These are phyloP conservation scores for Adelosebastes latens DNA, from an alignment of 2,797 vertebrate genomes.

Conservation along the genomic window DNA sequence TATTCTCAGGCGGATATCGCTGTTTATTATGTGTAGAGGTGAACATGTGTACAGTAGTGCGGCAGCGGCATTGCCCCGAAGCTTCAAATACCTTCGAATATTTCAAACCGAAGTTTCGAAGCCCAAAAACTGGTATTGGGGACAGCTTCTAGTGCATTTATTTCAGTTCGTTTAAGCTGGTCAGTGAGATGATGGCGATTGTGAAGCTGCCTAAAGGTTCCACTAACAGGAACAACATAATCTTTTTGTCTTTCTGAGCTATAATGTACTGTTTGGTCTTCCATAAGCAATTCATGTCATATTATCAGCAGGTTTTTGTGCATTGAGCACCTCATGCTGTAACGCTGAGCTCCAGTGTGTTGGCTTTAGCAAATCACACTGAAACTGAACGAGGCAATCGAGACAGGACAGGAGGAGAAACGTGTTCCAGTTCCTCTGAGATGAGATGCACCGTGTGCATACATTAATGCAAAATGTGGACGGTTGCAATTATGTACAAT, in stretches of 20 bases:
- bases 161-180: not conserved
- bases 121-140: no score
- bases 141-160: no score
- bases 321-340: not conserved
- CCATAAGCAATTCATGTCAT: not conserved
- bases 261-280: not conserved
- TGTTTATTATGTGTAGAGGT: no score
- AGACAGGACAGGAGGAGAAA: not conserved
- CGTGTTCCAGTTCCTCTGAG: not conserved
- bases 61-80: no score
- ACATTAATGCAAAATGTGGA: not conserved
- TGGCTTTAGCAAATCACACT: not conserved
- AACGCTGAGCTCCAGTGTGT: not conserved
- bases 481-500: constrained; percentile 19
- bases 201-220: not conserved
- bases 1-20: no score
- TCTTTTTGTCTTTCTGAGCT: not conserved
- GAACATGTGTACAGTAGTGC: no score
- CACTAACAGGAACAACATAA: not conserved
- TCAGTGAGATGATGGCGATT: not conserved
- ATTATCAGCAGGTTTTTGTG: not conserved
- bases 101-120: no score
- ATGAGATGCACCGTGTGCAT: not conserved
- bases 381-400: not conserved
- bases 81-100: no score